These are phyloP conservation scores for Chinchilla lanigera DNA, from an alignment of 2,113 vertebrate species.

Conservation along the genomic window DNA sequence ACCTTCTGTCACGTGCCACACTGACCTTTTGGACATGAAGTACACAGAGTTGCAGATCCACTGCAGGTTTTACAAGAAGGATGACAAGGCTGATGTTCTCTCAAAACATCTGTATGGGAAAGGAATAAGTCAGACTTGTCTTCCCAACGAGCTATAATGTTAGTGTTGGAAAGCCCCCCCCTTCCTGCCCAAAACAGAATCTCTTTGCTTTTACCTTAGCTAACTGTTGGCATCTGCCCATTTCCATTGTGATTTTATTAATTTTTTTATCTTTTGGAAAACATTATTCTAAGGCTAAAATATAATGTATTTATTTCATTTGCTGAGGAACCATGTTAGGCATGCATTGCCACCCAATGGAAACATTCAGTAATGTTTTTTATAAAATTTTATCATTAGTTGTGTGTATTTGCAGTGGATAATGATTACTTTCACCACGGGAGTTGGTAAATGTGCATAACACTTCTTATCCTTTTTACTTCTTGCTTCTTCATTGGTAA, in stretches of 20 bases:
- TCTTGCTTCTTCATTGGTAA: not conserved
- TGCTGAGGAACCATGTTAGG: not conserved
- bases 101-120: slow-evolving; percentile 69
- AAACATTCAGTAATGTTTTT: not conserved
- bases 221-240: not conserved
- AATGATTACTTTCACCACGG: not conserved
- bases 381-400: not conserved
- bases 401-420: not conserved
- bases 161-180: not conserved
- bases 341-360: not conserved
- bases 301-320: not conserved
- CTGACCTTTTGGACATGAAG: slow-evolving; percentile 91
- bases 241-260: not conserved
- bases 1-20: not conserved
- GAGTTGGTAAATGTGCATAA: not conserved
- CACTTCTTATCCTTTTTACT: not conserved
- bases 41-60: slow-evolving; percentile 83
- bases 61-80: slow-evolving; percentile 89
- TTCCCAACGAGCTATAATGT: not conserved
- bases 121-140: slow-evolving; percentile 23
- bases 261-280: not conserved
- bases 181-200: not conserved
- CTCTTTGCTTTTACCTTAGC: not conserved
- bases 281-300: not conserved
- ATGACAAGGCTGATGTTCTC: slow-evolving; percentile 83